phyloP scores from a whole-genome alignment of 2,113 vertebrate species.

The Vicugna pacos region DNA sequence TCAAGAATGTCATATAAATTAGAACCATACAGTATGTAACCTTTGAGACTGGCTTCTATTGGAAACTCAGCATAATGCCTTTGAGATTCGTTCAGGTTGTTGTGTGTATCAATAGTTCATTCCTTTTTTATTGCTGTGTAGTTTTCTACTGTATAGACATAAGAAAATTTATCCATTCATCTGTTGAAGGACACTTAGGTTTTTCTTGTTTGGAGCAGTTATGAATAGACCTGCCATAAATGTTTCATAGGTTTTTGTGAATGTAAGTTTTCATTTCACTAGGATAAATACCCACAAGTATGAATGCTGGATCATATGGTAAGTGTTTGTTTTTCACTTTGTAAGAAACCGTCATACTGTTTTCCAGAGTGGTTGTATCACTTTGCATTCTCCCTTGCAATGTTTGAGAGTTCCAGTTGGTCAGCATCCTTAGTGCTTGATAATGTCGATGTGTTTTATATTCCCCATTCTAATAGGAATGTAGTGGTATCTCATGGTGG shows the following conservation, averaged over 20 bases:
- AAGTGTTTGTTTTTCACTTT: not conserved
- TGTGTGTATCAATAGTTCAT: not conserved
- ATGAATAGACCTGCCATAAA: conserved; percentile 25
- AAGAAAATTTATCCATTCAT: not conserved
- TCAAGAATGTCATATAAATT: not conserved
- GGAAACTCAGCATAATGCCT: not conserved
- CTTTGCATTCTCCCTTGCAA: not conserved
- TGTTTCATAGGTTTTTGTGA: conserved; percentile 11
- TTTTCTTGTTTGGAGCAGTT: not conserved
- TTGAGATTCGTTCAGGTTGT: not conserved
- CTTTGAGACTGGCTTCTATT: conserved; percentile 15
- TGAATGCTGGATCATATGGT: not conserved
- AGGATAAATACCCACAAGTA: not conserved
- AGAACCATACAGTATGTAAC: not conserved
- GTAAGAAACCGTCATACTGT: not conserved
- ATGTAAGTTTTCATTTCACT: not conserved
- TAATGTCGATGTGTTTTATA: not conserved
- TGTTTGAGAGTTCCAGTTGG: not conserved
- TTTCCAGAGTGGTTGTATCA: not conserved
- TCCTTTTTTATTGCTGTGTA: not conserved
- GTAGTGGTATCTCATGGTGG: not conserved
- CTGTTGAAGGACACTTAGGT: not conserved
- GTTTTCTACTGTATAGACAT: not conserved
- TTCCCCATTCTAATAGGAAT: not conserved
- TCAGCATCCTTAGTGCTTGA: not conserved